Base-by-base conservation (phyloP, 2,888 invertebrate species). In the Serripes groenlandicus region DNA sequence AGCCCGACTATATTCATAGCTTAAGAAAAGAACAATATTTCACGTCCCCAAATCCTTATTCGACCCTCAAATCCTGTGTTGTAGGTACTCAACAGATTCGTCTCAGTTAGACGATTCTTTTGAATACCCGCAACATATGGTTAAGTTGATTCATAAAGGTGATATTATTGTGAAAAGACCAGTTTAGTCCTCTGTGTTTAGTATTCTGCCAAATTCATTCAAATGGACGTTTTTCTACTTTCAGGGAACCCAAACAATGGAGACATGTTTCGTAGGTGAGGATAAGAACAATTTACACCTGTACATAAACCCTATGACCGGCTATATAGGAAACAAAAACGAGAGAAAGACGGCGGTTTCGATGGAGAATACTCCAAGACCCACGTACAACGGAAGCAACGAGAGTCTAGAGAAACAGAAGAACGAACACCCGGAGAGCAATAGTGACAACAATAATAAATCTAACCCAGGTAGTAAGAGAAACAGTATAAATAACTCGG, bases 341-440 rank as follows among this genome's bases (percentile, higher is more conserved):
- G 84, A 83, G 18, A 73, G 88, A 54, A 84, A 87, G 28, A 71
- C 81, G 58, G 88, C 87, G 21, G 82, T 87, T 4, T 88, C 88
- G 21, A 34, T 85, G 21, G 73, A 73, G 37, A 60, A 42, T 28
- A 37, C 30, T 56, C 60, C 73, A 11, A 37, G 60, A 28, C 73
- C 73, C 11, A 42, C 60, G 5, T 54, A 70, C 23, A 70, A 52
- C 9, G 60, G 58, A 11, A 42, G 58, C 23, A 60, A 49, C 30
- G 54, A 75, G 18, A 75, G 62, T 26, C 15, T 35, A 18, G 75
- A 66, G 15, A 32, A 49, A 26, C 58, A 77, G 21, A 81, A 69
- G 62, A 72, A 71, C 58, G 73, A 72, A 34, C 75, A 77, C 5
- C 71, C 64, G 21, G 79, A 78, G 42, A 78, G 75, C 52, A 77